Base-by-base conservation (phyloP, 2,888 invertebrate species). In the Tenthredo scrophulariae region DNA sequence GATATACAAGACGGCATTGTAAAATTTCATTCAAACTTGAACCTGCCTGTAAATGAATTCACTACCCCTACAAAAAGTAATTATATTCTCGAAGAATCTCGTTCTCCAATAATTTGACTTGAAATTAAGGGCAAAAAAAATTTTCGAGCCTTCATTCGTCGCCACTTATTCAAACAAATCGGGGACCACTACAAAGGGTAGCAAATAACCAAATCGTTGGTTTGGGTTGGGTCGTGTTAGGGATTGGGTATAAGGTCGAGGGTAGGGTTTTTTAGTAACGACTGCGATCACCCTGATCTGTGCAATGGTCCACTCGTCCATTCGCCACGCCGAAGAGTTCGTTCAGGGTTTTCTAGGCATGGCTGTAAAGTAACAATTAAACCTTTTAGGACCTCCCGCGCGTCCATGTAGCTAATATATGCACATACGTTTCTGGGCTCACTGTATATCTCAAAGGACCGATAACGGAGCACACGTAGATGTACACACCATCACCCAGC, bases 191-290 rank as follows among this genome's bases (percentile, higher is more conserved):
- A 13, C 40, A 43, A 43, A 43, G 22, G 72, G n/a, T 43, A 6
- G 72, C 72, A 74, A 74, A 43, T 74, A 43, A 40, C n/a, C 22
- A 74, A 74, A 22, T 29, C 67, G 29, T 26, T 26, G 62, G 62
- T 10, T 33, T 67, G 65, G 65, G 65, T 65, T 13, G 67, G 72
- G 43, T 74, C 40, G 43, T 22, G 72, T 43, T 43, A 22, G 72
- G 43, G 72, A 22, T 74, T 74, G 72, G 72, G 72, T 10, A 43
- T 10, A 43, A 74, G 72, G 72, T 74, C 72, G 72, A 74, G 72
- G 72, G 72, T 22, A 72, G 43, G 43, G 72, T 40, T 40, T 43
- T 43, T 9, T 10, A n/a, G 22, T 74, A 74, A 74, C 22, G 40
- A 74, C 72, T 74, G 22, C 40, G 40, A 74, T 74, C 72, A 40